Base-by-base conservation (phyloP, 2,888 invertebrate genomes). In the Leistus spinibarbis region DNA sequence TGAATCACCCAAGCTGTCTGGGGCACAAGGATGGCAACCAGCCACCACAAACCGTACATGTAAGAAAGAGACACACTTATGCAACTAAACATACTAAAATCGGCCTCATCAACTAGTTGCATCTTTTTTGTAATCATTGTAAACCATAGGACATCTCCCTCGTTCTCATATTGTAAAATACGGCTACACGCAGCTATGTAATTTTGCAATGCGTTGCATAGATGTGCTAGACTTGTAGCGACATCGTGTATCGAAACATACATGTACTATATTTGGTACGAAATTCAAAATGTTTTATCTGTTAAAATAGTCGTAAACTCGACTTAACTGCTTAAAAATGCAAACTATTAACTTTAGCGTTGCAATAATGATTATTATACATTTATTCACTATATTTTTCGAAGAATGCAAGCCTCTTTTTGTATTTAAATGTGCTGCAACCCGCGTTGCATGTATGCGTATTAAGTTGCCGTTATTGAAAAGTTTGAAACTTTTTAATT, bases 1-100 rank as follows among this genome's bases (percentile, higher is more conserved):
- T 62, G 60, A 73, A 73, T 73, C 67, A 62, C 66, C 73, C 73
- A 73, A 73, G 73, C 73, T 73, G 73, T 73, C 67, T 73, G 67
- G 60, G 60, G 10, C 60, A 40, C 40, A 40, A 40, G 40, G 13
- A 2, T 0, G 5, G 13, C 7, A 1, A 40, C 40, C 40, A 40
- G 13, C 40, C 40, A 40, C 13, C 1, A 7, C 7, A 40, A 40
- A 40, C 13, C 10, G 13, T 40, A 5, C 40, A 10, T 40, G 3
- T 10, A 2, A 40, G 40, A 24, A 24, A 3, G 40, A 40, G 40
- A 40, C 40, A 40, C 40, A 40, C 40, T 40, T 40, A 40, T 40
- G 7, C 5, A 40, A 40, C 40, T 40, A 40, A 1, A 40, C 7
- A 2, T 1, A 40, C 40, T 7, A 5, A 40, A 40, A 7, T 3